Base-by-base conservation (phyloP, 2,113 vertebrate species). In the Castor canadensis region DNA sequence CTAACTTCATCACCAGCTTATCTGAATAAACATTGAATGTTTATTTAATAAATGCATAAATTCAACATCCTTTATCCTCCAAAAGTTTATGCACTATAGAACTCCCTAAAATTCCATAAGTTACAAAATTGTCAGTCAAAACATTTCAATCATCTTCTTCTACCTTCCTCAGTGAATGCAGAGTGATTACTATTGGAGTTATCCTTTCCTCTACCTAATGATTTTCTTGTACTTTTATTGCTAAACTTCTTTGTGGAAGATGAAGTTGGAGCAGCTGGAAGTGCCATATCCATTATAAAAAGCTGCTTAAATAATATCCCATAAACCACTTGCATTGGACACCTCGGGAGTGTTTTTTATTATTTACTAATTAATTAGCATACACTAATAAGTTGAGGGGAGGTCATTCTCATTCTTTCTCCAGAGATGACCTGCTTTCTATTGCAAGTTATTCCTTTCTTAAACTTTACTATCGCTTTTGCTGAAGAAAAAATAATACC, bases 51-150 rank as follows among this genome's bases (percentile, higher is more conserved):
- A 94, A 64, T 62, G 54, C 9, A 67, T 45, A 35, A 45, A 87
- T 81, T 95, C 13, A 77, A 73, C 56, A 89, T 52, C 35, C 5
- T 76, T 45, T 4, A 16, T 38, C 38, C 45, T 90, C 58, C 66
- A 86, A 86, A 62, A 67, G 0, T 85, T 84, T 79, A 16, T 0
- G 80, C 1, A 49, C 7, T 67, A 7, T 22, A 83, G 28, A 22
- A 54, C 6, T 43, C 89, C 17, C 17, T 75, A 58, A 73, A 83
- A 85, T 84, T 56, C 2, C 30, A 80, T 52, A 30, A 35, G 15
- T 91, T 49, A 86, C 24, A 83, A 58, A 76, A 62, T 80, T 89
- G 93, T 76, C n/a, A 79, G 52, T 83, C 11, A 76, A 52, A 73
- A 87, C 22, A 52, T 83, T 49, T 94, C 20, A 72, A 38, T 45